Base-by-base conservation (phyloP, 2,113 vertebrate genomes). In the Notarius quadriscutis region DNA sequence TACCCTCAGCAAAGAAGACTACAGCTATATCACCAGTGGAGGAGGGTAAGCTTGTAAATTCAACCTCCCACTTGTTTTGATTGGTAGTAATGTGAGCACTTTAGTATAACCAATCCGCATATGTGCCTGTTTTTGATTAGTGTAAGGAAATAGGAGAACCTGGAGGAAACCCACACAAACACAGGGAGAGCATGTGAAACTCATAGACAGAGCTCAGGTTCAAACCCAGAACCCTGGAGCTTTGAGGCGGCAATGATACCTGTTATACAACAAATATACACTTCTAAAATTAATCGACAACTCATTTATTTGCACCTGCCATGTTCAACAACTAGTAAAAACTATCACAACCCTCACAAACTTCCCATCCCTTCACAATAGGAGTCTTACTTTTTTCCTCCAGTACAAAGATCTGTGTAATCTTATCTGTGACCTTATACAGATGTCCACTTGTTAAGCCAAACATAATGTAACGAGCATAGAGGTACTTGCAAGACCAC, bases 11-110 rank as follows among this genome's bases (percentile, higher is more conserved):
- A 95, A 95, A 8, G 96, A 94, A 0, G 97, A 97, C 86, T 99
- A 99, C 91, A 98, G 97, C 93, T 99, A 98, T 50, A 89, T 96
- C 94, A 98, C 97, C 0, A 97, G 97, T 18, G 97, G 98, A 91
- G 97, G 95, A 90, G 97, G 97, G 97, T 98, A 94, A 97, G 93
- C 53, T 30, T 51, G 11, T 77, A n/a, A 77, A 77, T 53, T 11
- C 22, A 51, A 53, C 4, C 50, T 53, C 10, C 12, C 22, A 53
- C 11, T n/a, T 75, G 3, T 51, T 5, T 25, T 48, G 27, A 69
- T 30, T 15, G 5, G 27, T 34, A 15, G 62, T 65, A 25, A 2
- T 12, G 4, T 71, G 67, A 74, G 3, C 41, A 48, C 48, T 50
- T 48, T 50, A 48, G 34, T 7, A 22, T 22, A 48, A 74, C 7